A percentile compares a stretch with the other conserved stretches of the same genome.
These are phyloP conservation scores for Trachops cirrhosus DNA, from an alignment of 2,797 vertebrate species.

Conservation along the genomic window DNA sequence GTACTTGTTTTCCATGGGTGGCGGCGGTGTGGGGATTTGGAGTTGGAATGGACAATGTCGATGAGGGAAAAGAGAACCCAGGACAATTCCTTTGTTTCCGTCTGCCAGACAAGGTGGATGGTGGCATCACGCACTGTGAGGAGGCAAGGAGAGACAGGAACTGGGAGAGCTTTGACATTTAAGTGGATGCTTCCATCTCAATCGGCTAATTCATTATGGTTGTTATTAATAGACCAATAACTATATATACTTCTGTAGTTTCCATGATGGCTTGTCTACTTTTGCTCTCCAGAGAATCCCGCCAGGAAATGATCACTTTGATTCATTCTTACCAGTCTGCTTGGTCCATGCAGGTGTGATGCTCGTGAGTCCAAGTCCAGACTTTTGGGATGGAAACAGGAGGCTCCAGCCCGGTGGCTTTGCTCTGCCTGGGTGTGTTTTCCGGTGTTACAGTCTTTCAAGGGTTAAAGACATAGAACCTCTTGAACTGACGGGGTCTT, in stretches of 20 bases:
- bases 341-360: no score
- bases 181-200: not conserved
- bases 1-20: constrained; percentile 64
- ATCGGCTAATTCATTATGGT: not conserved
- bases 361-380: not conserved
- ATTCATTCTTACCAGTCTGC: not conserved
- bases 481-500: not conserved
- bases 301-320: not conserved
- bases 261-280: not conserved
- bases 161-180: not conserved
- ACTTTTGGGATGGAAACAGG: not conserved
- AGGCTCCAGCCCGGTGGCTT: not conserved
- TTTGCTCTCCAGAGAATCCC: not conserved
- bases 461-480: not conserved
- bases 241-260: not conserved
- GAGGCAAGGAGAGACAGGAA: not conserved
- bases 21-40: not conserved
- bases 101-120: not conserved
- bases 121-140: not conserved
- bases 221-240: not conserved
- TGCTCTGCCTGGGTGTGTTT: not conserved
- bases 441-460: not conserved
- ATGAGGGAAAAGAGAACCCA: not conserved
- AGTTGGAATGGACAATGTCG: not conserved
- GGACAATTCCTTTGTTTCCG: not conserved